Percentiles rank a stretch among this genome's conserved stretches.
These are phyloP conservation scores for Agrochola circellaris DNA, from an alignment of 2,888 invertebrate genomes.

Conservation along the genomic window DNA sequence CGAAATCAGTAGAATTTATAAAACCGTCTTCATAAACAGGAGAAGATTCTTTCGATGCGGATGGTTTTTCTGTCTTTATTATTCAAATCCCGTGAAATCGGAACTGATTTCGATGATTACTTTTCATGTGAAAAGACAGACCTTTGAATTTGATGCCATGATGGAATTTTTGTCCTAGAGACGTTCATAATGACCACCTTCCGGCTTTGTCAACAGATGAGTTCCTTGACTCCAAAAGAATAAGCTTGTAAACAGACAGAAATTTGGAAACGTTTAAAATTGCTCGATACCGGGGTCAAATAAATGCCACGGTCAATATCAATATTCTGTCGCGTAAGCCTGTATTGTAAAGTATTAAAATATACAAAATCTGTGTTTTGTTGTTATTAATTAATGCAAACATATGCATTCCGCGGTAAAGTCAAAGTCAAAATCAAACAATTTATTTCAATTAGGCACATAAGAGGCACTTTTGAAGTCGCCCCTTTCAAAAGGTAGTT, in stretches of 20 bases:
- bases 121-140: neutral
- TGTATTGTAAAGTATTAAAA: neutral
- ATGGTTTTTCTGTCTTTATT: neutral
- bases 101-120: neutral
- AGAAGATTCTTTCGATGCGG: neutral
- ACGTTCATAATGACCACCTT: neutral
- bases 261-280: slow-evolving; percentile 1
- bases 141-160: neutral
- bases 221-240: neutral
- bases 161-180: neutral
- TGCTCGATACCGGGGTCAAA: slow-evolving; percentile 6
- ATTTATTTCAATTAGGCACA: no score
- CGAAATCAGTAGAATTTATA: neutral
- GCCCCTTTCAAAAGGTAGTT: no score
- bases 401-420: slow-evolving; percentile 1
- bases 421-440: no score
- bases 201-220: neutral
- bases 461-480: no score
- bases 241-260: neutral
- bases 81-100: neutral
- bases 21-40: neutral
- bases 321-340: neutral
- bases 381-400: neutral
- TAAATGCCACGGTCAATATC: slow-evolving; percentile 18
- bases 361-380: neutral